Conservation (phyloP, 2,888 invertebrate genomes). For the Andricus quercusramuli region DNA sequence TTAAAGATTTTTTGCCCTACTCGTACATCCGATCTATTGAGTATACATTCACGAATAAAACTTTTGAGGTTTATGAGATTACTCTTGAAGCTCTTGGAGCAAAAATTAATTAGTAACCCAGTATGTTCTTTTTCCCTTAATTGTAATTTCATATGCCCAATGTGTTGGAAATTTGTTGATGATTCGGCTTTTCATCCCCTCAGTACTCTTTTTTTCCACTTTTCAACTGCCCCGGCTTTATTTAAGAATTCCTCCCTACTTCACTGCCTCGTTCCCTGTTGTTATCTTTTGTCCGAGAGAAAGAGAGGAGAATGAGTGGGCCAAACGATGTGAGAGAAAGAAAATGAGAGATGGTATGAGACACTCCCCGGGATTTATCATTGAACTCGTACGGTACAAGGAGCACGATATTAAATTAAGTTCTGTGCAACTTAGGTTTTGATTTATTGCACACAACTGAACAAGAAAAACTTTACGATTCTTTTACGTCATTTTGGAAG, state of each 20-base stretch:
- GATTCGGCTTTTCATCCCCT: slow-evolving; percentile 10
- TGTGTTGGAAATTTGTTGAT: slow-evolving; percentile 34
- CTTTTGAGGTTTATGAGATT: background rate
- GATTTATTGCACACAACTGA: slow-evolving; percentile 55
- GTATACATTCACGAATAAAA: background rate
- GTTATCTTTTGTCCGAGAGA: slow-evolving; percentile 67
- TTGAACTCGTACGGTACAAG: slow-evolving; percentile 58
- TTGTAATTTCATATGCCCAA: slow-evolving; percentile 13
- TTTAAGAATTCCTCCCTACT: slow-evolving; percentile 56
- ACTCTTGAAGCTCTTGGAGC: background rate
- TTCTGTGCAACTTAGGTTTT: slow-evolving; percentile 63
- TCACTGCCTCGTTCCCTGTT: slow-evolving; percentile 59
- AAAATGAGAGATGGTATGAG: slow-evolving; percentile 45
- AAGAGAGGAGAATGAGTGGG: slow-evolving; percentile 34
- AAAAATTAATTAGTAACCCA: slow-evolving; percentile 37
- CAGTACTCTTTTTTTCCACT: background rate
- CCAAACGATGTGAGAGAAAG: slow-evolving; percentile 44
- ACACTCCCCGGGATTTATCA: slow-evolving; percentile 65
- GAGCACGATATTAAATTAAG: slow-evolving; percentile 69
- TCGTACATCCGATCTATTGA: background rate
- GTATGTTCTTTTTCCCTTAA: slow-evolving; percentile 13
- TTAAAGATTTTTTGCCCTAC: background rate
- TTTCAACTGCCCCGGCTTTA: slow-evolving; percentile 50
- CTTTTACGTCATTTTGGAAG: background rate
- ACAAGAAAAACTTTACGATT: background rate